Base-by-base conservation (phyloP, 2,888 invertebrate species). In the Lithophane leautieri region DNA sequence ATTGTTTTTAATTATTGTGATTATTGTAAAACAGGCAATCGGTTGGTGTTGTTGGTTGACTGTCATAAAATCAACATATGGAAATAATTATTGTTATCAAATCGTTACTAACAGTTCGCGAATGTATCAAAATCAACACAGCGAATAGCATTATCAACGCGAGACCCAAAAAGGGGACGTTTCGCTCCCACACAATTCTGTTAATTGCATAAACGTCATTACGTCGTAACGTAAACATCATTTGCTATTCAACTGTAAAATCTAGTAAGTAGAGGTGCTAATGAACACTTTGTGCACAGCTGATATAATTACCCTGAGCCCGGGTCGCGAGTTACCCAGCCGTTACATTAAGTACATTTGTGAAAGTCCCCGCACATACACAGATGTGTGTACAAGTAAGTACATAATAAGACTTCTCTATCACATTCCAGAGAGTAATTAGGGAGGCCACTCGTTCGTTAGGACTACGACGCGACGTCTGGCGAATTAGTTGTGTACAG, bases 211-310 rank as follows among this genome's bases (percentile, higher is more conserved):
- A 73, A 76, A 65, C 58, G 63, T 68, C 76, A 76, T 81, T 84
- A 72, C 63, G 60, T 80, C 47, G 61, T 78, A 73, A 76, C 58
- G 70, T 79, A 79, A 86, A 79, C 73, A 76, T 84, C 77, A 81
- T 86, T 84, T 85, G 56, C 74, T 84, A 86, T 79, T 86, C 73
- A 79, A 86, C 78, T 79, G 79, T 86, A 84, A 82, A 86, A 86
- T 81, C 72, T 86, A 76, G 70, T 84, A 71, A 78, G 77, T 73
- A 79, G 70, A 73, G 71, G 79, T 79, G 74, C 67, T 86, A 84
- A 86, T 85, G 73, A 86, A 86, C 85, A 81, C 85, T 84, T 86
- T 84, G 79, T 84, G 87, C 79, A 75, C 82, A 80, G 78, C 79
- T 86, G 85, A 85, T 82, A 79, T 85, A 82, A 86, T 86, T 82